Percentiles rank a stretch among this genome's conserved stretches.
Conservation (phyloP, 2,888 invertebrate genomes). For the Nymphalis c-album region DNA sequence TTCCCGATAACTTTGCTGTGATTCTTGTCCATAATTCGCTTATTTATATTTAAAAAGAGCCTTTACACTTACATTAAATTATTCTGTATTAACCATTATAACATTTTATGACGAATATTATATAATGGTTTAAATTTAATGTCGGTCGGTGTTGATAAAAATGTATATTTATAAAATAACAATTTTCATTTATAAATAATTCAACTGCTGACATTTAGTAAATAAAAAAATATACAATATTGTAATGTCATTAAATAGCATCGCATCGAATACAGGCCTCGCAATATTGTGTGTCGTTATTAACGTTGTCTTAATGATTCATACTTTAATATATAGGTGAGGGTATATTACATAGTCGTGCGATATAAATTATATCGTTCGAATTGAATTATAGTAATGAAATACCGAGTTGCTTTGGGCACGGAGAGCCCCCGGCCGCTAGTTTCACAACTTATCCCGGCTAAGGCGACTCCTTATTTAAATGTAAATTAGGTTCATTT, state of each 20-base stretch:
- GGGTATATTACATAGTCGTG: conserved; percentile 39
- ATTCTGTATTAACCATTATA: not conserved
- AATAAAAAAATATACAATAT: not conserved
- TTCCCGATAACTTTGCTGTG: conserved; percentile 60
- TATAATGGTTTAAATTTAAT: conserved; percentile 1
- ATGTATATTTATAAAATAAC: not conserved
- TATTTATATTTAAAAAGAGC: conserved; percentile 53
- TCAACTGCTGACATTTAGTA: conserved; percentile 4
- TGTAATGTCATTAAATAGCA: conserved; percentile 15
- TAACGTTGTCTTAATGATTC: conserved; percentile 37
- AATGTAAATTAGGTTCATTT: conserved; percentile 95
- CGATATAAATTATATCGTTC: conserved; percentile 56
- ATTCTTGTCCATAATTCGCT: conserved; percentile 58
- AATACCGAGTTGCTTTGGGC: conserved; percentile 77
- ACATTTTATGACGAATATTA: not conserved
- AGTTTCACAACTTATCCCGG: conserved; percentile 81
- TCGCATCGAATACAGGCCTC: conserved; percentile 16
- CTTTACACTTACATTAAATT: conserved; percentile 32
- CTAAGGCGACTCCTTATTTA: conserved; percentile 88
- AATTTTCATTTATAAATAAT: conserved; percentile 17
- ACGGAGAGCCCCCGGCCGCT: conserved; percentile 74
- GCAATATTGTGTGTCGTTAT: conserved; percentile 29
- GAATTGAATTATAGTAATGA: conserved; percentile 81
- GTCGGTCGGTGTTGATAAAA: not conserved
- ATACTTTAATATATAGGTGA: conserved; percentile 32